Conservation (phyloP, 2,888 invertebrate species). For the Ditula angustiorana region DNA sequence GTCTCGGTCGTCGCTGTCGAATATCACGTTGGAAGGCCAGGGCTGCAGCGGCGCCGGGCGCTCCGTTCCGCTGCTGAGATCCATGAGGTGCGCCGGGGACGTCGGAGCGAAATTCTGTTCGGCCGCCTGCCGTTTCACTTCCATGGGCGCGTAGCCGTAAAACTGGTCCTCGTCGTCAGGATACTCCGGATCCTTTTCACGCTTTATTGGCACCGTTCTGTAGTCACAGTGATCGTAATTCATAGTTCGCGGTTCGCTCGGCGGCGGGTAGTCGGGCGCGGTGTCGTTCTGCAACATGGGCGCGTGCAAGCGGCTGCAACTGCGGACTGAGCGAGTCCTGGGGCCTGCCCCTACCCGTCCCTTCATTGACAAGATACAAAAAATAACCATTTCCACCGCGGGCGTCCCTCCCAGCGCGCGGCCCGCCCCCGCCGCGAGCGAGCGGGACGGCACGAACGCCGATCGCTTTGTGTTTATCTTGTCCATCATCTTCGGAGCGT, state of each 20-base stretch:
- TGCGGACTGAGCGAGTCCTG: conserved; percentile 63
- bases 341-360: conserved; percentile 78
- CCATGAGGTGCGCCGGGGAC: conserved; percentile 78
- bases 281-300: conserved; percentile 55
- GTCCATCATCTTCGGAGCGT: conserved; percentile 74
- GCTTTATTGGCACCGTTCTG: conserved; percentile 71
- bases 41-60: conserved; percentile 58
- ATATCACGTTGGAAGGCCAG: conserved; percentile 65
- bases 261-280: conserved; percentile 46
- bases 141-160: conserved; percentile 71
- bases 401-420: conserved; percentile 57
- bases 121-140: conserved; percentile 65
- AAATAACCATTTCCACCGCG: conserved; percentile 76
- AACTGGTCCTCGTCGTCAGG: conserved; percentile 75
- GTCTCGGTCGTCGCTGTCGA: conserved; percentile 65
- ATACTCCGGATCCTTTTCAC: conserved; percentile 70
- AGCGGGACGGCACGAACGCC: conserved; percentile 62
- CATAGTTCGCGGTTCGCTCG: conserved; percentile 59
- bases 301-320: conserved; percentile 66
- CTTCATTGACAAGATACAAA: conserved; percentile 84
- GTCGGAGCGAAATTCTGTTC: conserved; percentile 66
- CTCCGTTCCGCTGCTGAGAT: conserved; percentile 75
- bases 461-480: conserved; percentile 78
- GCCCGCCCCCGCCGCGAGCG: conserved; percentile 67
- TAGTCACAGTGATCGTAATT: conserved; percentile 74